Evolutionary conservation across 2,888 invertebrate genomes (phyloP).

Genomic region (Gymnoscelis rufifasciata): DNA sequence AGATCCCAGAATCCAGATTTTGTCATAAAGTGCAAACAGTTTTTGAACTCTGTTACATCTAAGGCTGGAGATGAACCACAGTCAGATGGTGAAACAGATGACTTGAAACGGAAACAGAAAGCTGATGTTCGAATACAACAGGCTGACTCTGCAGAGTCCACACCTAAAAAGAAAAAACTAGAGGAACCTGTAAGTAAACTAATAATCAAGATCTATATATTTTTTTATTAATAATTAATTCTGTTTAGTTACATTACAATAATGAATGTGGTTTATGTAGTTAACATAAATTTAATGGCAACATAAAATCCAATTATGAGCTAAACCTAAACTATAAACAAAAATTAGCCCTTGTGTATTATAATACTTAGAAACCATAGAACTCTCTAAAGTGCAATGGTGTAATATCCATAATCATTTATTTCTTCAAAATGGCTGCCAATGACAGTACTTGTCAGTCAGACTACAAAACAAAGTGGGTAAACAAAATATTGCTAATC

Average conservation of each 20-base stretch:
- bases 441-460: constrained; percentile 11
- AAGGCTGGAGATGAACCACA: constrained; percentile 51
- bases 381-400: constrained; percentile 15
- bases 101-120: constrained; percentile 31
- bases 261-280: no score
- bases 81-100: constrained; percentile 41
- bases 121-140: constrained; percentile 35
- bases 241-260: no score
- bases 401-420: constrained; percentile 5
- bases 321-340: no score
- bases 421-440: constrained; percentile 37
- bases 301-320: no score
- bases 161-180: constrained; percentile 41
- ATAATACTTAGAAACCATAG: background rate
- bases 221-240: no score
- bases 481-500: background rate
- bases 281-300: no score
- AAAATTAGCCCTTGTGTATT: no score
- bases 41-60: constrained; percentile 76
- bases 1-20: constrained; percentile 82
- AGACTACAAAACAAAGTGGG: background rate
- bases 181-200: constrained; percentile 32
- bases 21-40: constrained; percentile 80
- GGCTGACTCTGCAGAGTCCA: constrained; percentile 25
- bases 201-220: background rate